Base-by-base conservation (phyloP, 2,888 invertebrate genomes). In the Lithosia quadra region DNA sequence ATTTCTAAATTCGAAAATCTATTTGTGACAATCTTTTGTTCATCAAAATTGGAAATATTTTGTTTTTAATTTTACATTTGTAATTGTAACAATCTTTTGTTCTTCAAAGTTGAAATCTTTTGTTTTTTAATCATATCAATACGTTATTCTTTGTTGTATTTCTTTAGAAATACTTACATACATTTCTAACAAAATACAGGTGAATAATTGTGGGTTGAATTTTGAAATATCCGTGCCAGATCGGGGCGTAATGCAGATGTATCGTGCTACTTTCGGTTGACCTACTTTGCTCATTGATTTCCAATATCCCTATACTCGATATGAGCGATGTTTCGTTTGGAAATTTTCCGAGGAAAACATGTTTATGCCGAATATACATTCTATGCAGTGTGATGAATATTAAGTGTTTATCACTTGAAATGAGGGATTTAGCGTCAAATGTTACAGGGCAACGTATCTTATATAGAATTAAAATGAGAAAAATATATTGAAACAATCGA, bases 201-300 rank as follows among this genome's bases (percentile, higher is more conserved):
- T 0, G 0, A 56, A 18, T 18, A 21, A 67, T 67, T 43, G 15
- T 63, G 49, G 49, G 15, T 18, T 15, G 34, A 34, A 60, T 70
- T 60, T 67, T 60, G 56, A 33, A 67, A 60, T 60, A 56, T 67
- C 63, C 66, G 63, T 43, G 24, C 55, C 49, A 63, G 21, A 21
- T 66, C 34, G 39, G 55, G 33, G 55, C 59, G 57, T 70, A 59
- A 67, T 67, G 70, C 70, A 71, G 70, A 71, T 71, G 36, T 71
- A 57, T 43, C 43, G 70, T 70, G 22, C 70, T 36, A 67, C 22
- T 67, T 71, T 67, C 57, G 24, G 39, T 10, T 21, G 49, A 18
- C 34, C 67, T 67, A 67, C 67, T 67, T 67, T n/a, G 28, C 65
- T 65, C 65, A 69, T 63, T 63, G 67, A 67, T 67, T 71, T 71